Conservation (phyloP, 37 sponge, comb jelly and placozoan species). For the Lycopodina hypogea region DNA sequence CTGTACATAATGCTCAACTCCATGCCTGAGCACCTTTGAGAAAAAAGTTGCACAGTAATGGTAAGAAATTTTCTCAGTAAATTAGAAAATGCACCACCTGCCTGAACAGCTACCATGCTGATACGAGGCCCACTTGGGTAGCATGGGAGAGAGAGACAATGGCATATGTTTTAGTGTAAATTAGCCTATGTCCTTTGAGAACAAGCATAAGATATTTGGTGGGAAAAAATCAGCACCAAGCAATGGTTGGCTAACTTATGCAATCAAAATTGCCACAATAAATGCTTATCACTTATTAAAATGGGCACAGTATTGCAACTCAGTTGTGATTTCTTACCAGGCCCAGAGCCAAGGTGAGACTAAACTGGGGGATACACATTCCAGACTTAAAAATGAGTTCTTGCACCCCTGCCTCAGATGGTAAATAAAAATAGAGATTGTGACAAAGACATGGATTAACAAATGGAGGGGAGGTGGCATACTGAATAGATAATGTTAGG, state of each 20-base stretch:
- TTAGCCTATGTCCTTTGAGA: too few species aligned
- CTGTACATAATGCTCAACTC: too few species aligned
- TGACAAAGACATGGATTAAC: too few species aligned
- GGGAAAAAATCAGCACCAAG: slow-evolving; percentile 28
- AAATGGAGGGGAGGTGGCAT: too few species aligned
- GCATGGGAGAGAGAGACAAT: slow-evolving; percentile 1
- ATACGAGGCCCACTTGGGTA: too few species aligned
- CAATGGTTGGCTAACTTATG: slow-evolving; percentile 11
- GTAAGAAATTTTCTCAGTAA: slow-evolving; percentile 11
- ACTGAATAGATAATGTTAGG: too few species aligned
- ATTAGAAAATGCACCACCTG: too few species aligned
- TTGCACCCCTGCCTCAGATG: too few species aligned
- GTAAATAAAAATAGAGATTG: too few species aligned
- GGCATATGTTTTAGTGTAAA: neutral
- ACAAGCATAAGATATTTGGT: neutral
- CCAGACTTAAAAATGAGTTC: slow-evolving; percentile 12
- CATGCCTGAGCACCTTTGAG: neutral
- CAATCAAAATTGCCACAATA: slow-evolving; percentile 4
- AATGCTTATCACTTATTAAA: neutral
- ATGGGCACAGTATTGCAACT: neutral
- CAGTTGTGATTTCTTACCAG: slow-evolving; percentile 5
- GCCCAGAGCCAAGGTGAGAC: neutral
- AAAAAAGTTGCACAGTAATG: slow-evolving; percentile 5
- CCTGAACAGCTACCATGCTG: too few species aligned
- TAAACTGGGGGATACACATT: slow-evolving; percentile 9